Conservation (phyloP, 2,888 invertebrate species). For the Acanthosepion lycidas region DNA sequence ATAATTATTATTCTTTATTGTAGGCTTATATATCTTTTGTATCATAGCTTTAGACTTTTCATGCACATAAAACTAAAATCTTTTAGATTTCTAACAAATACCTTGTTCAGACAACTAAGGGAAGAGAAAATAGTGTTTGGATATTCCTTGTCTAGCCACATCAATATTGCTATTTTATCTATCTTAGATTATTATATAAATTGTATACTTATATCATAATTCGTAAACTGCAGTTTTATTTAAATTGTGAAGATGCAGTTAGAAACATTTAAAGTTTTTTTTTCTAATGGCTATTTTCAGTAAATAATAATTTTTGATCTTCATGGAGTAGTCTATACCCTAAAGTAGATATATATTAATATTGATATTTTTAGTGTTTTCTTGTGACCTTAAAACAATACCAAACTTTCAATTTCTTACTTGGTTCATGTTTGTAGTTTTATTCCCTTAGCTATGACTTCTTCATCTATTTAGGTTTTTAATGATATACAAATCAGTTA, state of each 20-base stretch:
- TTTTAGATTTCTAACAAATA: too few species aligned
- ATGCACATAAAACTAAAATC: too few species aligned
- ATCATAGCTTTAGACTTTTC: too few species aligned
- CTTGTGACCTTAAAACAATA: background rate
- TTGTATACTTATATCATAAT: too few species aligned
- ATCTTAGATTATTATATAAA: too few species aligned
- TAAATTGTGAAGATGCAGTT: background rate
- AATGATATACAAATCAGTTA: background rate
- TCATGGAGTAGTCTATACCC: background rate
- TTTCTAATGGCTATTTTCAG: background rate
- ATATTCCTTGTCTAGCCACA: too few species aligned
- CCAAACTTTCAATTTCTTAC: background rate
- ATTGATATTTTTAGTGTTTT: background rate
- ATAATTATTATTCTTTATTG: too few species aligned
- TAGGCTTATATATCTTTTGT: too few species aligned
- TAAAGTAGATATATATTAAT: background rate
- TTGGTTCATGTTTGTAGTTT: background rate
- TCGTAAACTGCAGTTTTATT: too few species aligned
- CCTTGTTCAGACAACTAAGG: too few species aligned
- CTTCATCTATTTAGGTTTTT: background rate
- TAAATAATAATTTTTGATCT: background rate
- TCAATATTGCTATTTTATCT: too few species aligned
- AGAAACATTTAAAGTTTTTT: background rate
- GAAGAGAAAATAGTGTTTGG: too few species aligned
- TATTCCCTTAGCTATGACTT: background rate